A percentile compares a stretch with the other conserved stretches of the same genome.
Evolutionary conservation across 2,888 invertebrate species (phyloP).

Genomic region (Eupithecia vulgata): DNA sequence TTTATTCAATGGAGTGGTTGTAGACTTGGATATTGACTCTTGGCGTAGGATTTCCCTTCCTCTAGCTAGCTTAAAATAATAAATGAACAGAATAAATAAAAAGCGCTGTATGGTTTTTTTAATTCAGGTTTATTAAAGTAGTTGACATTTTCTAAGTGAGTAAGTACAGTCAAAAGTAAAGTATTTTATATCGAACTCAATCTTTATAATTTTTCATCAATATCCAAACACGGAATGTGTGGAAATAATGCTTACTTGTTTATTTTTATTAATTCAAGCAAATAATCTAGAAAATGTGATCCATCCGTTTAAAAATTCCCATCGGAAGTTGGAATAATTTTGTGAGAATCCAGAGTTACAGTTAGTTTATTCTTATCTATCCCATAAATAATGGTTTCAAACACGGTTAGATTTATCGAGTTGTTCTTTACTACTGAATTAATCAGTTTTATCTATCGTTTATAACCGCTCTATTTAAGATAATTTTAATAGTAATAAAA

Average conservation of each 20-base stretch:
- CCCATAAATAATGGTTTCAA: conserved; percentile 32
- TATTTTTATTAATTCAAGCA: background rate
- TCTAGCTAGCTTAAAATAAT: background rate
- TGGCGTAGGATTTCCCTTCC: background rate
- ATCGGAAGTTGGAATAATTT: background rate
- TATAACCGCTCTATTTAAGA: background rate
- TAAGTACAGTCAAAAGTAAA: background rate
- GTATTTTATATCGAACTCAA: background rate
- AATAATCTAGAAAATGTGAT: background rate
- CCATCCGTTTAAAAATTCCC: background rate
- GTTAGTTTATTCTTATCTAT: conserved; percentile 31
- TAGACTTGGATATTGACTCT: background rate
- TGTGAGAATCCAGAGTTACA: conserved; percentile 20
- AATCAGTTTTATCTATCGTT: conserved; percentile 9
- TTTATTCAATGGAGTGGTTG: background rate
- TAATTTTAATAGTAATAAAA: background rate
- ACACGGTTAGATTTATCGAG: conserved; percentile 34
- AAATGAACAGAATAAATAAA: background rate
- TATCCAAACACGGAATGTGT: background rate
- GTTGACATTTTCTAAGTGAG: too few relatives aligned
- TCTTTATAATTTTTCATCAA: background rate
- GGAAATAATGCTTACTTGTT: background rate
- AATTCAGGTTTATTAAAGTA: background rate
- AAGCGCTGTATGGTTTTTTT: background rate
- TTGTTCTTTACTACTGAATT: conserved; percentile 32